These are phyloP conservation scores for Chironomus tentans DNA, from an alignment of 2,888 invertebrate species.

Conservation along the genomic window DNA sequence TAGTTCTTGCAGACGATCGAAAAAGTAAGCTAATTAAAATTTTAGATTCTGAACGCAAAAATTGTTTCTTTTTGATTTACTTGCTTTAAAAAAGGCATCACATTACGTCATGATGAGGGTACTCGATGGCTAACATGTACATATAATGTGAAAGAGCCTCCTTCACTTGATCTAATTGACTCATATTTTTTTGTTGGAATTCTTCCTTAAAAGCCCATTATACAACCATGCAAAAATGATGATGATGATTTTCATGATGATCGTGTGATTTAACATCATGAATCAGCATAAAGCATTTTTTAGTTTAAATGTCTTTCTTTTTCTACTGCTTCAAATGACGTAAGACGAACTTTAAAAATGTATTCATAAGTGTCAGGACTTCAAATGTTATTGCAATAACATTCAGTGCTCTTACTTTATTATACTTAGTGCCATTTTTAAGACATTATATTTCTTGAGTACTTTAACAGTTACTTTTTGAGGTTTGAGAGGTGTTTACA, in stretches of 20 bases:
- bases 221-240: background rate
- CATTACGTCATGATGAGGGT: background rate
- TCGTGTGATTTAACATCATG: background rate
- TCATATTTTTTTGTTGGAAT: no score
- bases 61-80: background rate
- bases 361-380: no score
- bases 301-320: background rate
- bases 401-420: no score
- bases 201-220: no score
- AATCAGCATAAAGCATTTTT: background rate
- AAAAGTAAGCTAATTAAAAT: background rate
- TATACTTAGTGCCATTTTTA: no score
- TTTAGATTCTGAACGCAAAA: background rate
- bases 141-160: background rate
- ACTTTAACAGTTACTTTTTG: no score
- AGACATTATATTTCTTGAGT: no score
- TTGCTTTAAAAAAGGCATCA: background rate
- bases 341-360: background rate
- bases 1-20: background rate
- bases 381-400: no score
- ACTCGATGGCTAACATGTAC: background rate
- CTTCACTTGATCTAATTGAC: background rate
- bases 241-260: background rate
- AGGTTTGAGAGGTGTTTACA: no score
- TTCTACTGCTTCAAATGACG: background rate